phyloP scores from a whole-genome alignment of 2,113 vertebrate genomes.

The Platysternon megacephalum region DNA sequence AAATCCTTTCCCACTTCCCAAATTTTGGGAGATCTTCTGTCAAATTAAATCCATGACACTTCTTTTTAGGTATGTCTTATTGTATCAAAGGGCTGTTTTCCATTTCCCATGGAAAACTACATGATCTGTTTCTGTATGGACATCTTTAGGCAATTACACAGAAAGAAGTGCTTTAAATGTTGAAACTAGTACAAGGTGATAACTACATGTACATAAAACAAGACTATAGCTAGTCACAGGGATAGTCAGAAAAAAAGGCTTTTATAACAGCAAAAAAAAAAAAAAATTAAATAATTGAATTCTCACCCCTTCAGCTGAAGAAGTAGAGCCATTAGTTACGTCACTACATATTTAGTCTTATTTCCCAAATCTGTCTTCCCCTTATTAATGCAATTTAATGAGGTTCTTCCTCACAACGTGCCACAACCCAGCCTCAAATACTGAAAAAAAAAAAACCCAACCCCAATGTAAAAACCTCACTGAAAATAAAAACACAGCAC shows the following conservation, averaged over 20 bases:
- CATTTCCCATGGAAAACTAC: not conserved
- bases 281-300: not conserved
- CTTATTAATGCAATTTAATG: not conserved
- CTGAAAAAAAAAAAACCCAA: not conserved
- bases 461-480: fast-evolving
- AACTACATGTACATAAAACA: not conserved
- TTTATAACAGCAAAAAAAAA: not conserved
- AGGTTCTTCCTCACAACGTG: fast-evolving
- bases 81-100: too few species aligned
- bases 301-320: not conserved
- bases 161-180: not conserved
- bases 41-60: too few species aligned
- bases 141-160: not conserved
- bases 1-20: too few species aligned
- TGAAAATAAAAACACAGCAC: not conserved
- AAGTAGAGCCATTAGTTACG: not conserved
- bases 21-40: too few species aligned
- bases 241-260: not conserved
- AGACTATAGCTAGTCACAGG: not conserved
- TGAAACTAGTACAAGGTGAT: not conserved
- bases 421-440: not conserved
- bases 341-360: not conserved
- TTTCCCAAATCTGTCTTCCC: not conserved
- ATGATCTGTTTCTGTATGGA: not conserved
- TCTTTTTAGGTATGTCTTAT: too few species aligned